These are phyloP conservation scores for Callorhinus ursinus DNA, from an alignment of 2,113 vertebrate species.

Conservation along the genomic window DNA sequence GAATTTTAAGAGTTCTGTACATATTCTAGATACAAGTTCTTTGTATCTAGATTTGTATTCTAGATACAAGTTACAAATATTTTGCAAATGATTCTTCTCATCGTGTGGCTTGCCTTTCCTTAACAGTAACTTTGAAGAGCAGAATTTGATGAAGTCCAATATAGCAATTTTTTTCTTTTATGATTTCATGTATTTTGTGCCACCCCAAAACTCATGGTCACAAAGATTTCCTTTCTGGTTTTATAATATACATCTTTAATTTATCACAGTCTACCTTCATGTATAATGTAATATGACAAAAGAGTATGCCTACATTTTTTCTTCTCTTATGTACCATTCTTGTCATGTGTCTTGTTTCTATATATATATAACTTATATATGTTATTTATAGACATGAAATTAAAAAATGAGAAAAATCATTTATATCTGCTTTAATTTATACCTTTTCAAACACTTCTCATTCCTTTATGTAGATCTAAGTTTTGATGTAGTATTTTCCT, in stretches of 20 bases:
- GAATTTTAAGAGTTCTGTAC: neutral
- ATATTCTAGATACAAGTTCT: neutral
- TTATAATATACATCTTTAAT: constrained; percentile 2
- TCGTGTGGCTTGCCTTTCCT: neutral
- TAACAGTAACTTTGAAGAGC: constrained; percentile 28
- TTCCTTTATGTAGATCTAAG: neutral
- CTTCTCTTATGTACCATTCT: neutral
- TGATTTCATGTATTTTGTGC: neutral
- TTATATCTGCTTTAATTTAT: neutral
- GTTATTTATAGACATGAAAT: neutral
- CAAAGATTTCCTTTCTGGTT: constrained; percentile 11
- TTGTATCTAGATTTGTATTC: neutral
- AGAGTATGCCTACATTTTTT: neutral
- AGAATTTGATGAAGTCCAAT: constrained; percentile 14
- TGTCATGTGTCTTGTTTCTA: constrained; percentile 20
- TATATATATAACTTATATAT: neutral
- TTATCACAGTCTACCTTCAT: neutral
- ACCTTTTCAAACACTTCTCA: neutral
- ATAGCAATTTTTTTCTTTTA: neutral
- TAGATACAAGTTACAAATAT: neutral
- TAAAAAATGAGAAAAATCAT: neutral
- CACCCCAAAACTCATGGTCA: neutral
- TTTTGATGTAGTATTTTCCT: constrained; percentile 22
- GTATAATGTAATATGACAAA: neutral
- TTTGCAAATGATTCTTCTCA: neutral